phyloP scores from a whole-genome alignment of 2,888 invertebrate genomes.

The Sesia bembeciformis region DNA sequence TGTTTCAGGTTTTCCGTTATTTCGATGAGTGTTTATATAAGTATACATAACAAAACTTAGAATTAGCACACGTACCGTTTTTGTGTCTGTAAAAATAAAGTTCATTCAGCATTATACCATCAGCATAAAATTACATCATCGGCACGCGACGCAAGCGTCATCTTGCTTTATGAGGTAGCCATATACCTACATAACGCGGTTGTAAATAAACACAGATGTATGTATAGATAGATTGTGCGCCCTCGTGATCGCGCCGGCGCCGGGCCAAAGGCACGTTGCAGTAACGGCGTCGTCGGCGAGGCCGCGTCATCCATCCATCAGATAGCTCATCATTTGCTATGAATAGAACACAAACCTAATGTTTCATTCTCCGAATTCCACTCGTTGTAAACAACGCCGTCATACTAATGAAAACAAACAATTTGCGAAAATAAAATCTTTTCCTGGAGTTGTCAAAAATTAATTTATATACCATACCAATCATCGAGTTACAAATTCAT shows the following conservation, averaged over 20 bases:
- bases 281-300: constrained; percentile 31
- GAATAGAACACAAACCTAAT: constrained; percentile 55
- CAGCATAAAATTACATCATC: constrained; percentile 45
- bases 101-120: constrained; percentile 28
- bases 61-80: neutral
- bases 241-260: constrained; percentile 38
- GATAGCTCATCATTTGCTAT: constrained; percentile 57
- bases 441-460: too few relatives aligned
- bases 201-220: constrained; percentile 1
- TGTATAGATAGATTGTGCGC: constrained; percentile 7
- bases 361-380: constrained; percentile 61
- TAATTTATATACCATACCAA: too few relatives aligned
- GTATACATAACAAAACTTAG: too few relatives aligned
- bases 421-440: too few relatives aligned
- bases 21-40: too few relatives aligned
- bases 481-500: too few relatives aligned
- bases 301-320: constrained; percentile 67
- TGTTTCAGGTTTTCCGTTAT: too few relatives aligned
- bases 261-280: constrained; percentile 14
- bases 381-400: constrained; percentile 46
- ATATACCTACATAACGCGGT: neutral
- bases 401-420: constrained; percentile 4
- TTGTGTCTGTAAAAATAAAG: neutral
- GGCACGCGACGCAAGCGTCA: constrained; percentile 32
- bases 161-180: constrained; percentile 18